These are phyloP conservation scores for Picus viridis DNA, from an alignment of 2,797 vertebrate genomes.

Conservation along the genomic window DNA sequence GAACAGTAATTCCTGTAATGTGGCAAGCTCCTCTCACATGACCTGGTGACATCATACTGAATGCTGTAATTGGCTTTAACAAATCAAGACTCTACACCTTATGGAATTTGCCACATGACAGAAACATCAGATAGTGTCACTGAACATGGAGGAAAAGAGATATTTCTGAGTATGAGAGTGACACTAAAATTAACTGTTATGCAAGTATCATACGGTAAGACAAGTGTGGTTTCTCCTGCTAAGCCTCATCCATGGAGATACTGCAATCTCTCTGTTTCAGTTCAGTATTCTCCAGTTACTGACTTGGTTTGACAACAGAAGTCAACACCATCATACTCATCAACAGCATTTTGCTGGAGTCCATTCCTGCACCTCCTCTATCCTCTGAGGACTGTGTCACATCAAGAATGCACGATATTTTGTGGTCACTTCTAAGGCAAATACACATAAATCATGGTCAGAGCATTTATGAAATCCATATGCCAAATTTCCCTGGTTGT, in stretches of 20 bases:
- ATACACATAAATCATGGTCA: accelerated
- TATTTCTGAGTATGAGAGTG: neutral
- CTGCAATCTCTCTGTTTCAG: neutral
- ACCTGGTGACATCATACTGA: neutral
- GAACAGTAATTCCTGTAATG: neutral
- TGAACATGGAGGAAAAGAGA: neutral
- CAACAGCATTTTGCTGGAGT: neutral
- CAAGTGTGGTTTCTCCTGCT: neutral
- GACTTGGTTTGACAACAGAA: neutral
- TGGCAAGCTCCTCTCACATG: neutral
- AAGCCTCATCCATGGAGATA: neutral
- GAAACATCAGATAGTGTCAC: neutral
- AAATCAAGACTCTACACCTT: neutral
- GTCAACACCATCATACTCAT: neutral
- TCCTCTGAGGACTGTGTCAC: neutral
- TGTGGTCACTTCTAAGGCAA: neutral
- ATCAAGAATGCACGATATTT: neutral
- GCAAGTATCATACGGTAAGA: neutral
- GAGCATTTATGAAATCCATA: neutral
- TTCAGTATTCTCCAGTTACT: neutral
- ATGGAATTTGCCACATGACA: neutral
- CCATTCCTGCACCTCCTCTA: neutral
- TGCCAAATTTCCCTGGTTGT: neutral
- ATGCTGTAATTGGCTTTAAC: neutral
- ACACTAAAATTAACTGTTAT: neutral